phyloP scores from a whole-genome alignment of 2,113 vertebrate genomes.

The Sebastes fasciatus region DNA sequence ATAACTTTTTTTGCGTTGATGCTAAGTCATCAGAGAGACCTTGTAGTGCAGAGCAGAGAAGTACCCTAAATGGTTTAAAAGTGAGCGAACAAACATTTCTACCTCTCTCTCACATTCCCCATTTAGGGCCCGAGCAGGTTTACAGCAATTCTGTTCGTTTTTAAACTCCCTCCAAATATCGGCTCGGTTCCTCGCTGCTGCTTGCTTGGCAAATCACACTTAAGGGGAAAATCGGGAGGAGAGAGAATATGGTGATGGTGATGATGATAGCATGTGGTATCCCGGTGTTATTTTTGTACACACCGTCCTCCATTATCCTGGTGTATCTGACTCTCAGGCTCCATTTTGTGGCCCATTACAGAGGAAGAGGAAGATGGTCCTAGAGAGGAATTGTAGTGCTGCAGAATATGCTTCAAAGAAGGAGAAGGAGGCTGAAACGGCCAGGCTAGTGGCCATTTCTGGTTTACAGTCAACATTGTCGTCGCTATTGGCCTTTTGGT shows the following conservation, averaged over 20 bases:
- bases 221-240: conserved; percentile 55
- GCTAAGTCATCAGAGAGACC: conserved; percentile 68
- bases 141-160: conserved; percentile 41
- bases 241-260: conserved; percentile 58
- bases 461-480: conserved; percentile 28
- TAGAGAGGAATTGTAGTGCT: conserved; percentile 48
- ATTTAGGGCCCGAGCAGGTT: conserved; percentile 50
- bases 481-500: conserved; percentile 21
- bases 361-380: conserved; percentile 68
- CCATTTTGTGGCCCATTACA: conserved; percentile 75
- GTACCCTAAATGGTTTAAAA: conserved; percentile 54
- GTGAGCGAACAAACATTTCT: conserved; percentile 57
- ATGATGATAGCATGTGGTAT: conserved; percentile 62
- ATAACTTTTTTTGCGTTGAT: conserved; percentile 69
- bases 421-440: conserved; percentile 2
- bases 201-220: conserved; percentile 64
- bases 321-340: conserved; percentile 65
- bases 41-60: conserved; percentile 59
- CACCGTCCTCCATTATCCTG: conserved; percentile 67
- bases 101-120: conserved; percentile 37
- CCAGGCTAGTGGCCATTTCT: conserved; percentile 2
- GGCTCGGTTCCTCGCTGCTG: conserved; percentile 39
- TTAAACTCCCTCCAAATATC: conserved; percentile 63
- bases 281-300: conserved; percentile 71
- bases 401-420: conserved; percentile 49